Evolutionary conservation across 2,888 invertebrate genomes (phyloP).

Genomic region (Allygus modestus): DNA sequence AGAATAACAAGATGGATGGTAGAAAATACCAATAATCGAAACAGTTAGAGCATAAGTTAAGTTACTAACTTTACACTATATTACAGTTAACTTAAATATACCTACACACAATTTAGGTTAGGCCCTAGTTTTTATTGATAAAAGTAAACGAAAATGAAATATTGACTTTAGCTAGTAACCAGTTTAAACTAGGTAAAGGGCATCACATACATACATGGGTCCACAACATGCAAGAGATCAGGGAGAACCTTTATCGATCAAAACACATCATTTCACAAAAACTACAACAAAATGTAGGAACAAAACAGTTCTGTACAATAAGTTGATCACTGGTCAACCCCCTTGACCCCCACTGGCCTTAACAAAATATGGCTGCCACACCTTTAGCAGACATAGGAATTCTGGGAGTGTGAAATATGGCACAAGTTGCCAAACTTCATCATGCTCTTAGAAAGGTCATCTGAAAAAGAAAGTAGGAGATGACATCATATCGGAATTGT

Average conservation of each 20-base stretch:
- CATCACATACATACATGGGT: constrained; percentile 40
- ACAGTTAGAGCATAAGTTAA: too few relatives aligned
- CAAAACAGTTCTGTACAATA: constrained; percentile 38
- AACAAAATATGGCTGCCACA: constrained; percentile 73
- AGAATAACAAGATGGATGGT: too few relatives aligned
- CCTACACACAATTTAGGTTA: constrained; percentile 58
- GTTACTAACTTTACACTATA: too few relatives aligned
- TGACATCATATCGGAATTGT: background rate
- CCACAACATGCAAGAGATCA: constrained; percentile 24
- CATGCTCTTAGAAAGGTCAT: constrained; percentile 32
- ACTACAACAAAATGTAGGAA: constrained; percentile 2
- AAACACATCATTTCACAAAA: constrained; percentile 45
- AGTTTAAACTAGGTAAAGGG: background rate
- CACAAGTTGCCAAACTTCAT: constrained; percentile 65
- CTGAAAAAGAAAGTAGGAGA: constrained; percentile 22
- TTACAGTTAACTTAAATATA: too few relatives aligned
- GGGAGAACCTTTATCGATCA: background rate
- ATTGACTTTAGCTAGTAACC: constrained; percentile 37
- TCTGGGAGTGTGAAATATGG: constrained; percentile 70
- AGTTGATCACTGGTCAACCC: constrained; percentile 66
- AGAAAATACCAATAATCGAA: too few relatives aligned
- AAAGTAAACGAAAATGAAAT: constrained; percentile 24
- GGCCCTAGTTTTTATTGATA: constrained; percentile 51
- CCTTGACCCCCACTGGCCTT: constrained; percentile 70
- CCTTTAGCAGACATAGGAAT: constrained; percentile 70